Conservation (phyloP, 2,797 vertebrate species). For the Pangasius sanitwongsei region DNA sequence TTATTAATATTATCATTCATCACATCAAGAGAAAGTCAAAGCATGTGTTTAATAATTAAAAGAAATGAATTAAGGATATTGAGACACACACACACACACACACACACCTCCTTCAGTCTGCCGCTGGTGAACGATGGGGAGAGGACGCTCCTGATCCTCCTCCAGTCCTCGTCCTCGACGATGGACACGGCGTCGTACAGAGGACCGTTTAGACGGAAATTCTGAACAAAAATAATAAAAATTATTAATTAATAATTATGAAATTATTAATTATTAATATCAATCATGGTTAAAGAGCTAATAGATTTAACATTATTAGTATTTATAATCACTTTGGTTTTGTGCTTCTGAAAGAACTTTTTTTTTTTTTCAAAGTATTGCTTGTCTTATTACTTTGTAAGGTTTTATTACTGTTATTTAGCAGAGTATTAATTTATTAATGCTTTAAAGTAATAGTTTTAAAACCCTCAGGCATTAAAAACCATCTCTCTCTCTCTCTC, state of each 20-base stretch:
- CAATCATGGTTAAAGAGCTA: background rate
- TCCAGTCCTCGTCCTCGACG: conserved; percentile 78
- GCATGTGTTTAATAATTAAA: too few species aligned
- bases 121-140: conserved; percentile 82
- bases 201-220: conserved; percentile 70
- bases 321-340: background rate
- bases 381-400: background rate
- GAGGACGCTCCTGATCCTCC: conserved; percentile 73
- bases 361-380: background rate
- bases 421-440: background rate
- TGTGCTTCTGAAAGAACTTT: background rate
- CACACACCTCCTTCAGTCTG: conserved; percentile 78
- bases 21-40: too few species aligned
- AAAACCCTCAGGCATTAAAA: background rate
- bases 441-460: background rate
- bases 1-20: too few species aligned
- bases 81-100: conserved; percentile 1
- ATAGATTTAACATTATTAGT: background rate
- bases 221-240: conserved; percentile 60
- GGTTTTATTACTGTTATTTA: background rate
- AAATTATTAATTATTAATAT: background rate
- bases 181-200: conserved; percentile 66
- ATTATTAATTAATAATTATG: background rate
- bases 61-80: too few species aligned
- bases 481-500: background rate